Base-by-base conservation (phyloP, 2,797 vertebrate genomes). In the Rhinella marina region DNA sequence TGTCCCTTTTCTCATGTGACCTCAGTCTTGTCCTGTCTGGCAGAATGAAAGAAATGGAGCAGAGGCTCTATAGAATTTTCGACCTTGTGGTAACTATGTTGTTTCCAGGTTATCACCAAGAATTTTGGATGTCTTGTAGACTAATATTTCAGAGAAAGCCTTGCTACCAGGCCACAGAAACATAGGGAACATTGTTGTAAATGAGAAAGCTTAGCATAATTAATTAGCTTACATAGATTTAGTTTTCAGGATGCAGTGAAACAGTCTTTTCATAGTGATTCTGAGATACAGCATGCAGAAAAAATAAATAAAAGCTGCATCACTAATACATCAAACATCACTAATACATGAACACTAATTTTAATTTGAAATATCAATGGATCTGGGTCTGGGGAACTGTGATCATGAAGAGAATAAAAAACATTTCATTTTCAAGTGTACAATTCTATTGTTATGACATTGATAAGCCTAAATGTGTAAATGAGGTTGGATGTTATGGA, bases 91-190 rank as follows among this genome's bases (percentile, higher is more conserved):
- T 82, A 91, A 76, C 81, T 27, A 50, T 21, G n/a, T 86, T 87
- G 82, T 92, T 66, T 86, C 91, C 70, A 78, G 75, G 87, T 85
- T 84, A 84, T 78, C 62, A 61, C 64, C 84, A 77, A 73, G 54
- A 72, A 88, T 50, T 66, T 73, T 54, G 50, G 32, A 41, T 6
- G 4, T 80, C 27, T 80, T 25, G n/a, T 75, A 52, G 25, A 81
- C n/a, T 62, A 75, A 72, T 88, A 64, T 88, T 27, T 80, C 68
- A 16, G 17, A 41, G n/a, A 85, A 88, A 32, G 54, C 75, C 72
- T 25, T 16, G 62, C 48, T 17, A 77, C 61, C 9, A 73, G 32
- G 57, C 21, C 13, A 50, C 68, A 48, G n/a, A 70, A 79, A 82
- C 75, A 62, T 88, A 78, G 48, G 62, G 81, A n/a, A 76, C 82